Base-by-base conservation (phyloP, 2,888 invertebrate genomes). In the Globia sparganii region DNA sequence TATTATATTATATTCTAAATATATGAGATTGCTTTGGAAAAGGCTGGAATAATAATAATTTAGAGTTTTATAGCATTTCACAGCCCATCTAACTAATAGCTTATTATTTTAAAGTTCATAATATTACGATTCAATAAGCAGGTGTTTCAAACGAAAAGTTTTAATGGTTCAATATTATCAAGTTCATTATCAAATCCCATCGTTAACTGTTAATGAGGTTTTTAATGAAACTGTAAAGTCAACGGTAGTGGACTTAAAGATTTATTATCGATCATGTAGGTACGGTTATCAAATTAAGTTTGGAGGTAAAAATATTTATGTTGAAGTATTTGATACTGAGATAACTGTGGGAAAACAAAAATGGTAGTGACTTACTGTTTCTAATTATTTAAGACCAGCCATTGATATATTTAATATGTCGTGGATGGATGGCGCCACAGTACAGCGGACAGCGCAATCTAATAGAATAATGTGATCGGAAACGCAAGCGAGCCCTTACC, bases 121-220 rank as follows among this genome's bases (percentile, higher is more conserved):
- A n/a, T 58, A 66, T 53, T 18, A 80, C 58, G 34, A 80, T 40
- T 56, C 66, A 56, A 11, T 61, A 56, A 81, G 66, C 66, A 78
- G 66, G 75, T 74, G 66, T 62, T 66, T 66, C 6, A 37, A 74
- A 59, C 37, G 28, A 74, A 66, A 74, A 43, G 53, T 61, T 67
- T 81, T 67, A 64, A 81, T 76, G 66, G 49, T 49, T 59, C n/a
- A n/a, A 34, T 49, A 46, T 75, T 49, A 76, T 68, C 62, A 77
- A 62, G 67, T 77, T 82, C 69, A 43, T 71, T 71, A 71, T 68
- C 71, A 76, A 53, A 69, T 81, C 82, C 21, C 82, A 82, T 71
- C 83, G 56, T 82, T 70, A 77, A 82, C 46, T 59, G 49, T 71
- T 82, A 77, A 80, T 82, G 83, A 82, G 61, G 28, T 71, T 70